A percentile compares a stretch with the other conserved stretches of the same genome.
phyloP scores from a whole-genome alignment of 2,113 vertebrate genomes.

The Pogona vitticeps region DNA sequence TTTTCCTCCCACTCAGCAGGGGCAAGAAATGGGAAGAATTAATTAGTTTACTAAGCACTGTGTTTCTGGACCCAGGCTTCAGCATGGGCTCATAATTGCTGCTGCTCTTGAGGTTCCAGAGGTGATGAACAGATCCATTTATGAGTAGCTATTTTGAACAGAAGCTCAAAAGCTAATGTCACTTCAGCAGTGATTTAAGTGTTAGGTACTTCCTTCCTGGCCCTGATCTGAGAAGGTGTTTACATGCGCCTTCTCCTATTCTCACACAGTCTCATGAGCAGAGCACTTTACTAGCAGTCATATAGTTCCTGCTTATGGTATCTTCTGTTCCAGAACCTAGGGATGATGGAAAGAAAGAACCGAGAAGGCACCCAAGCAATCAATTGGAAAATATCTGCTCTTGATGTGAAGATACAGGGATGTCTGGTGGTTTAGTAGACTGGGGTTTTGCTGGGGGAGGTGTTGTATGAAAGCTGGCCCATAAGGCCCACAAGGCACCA shows the following conservation, averaged over 20 bases:
- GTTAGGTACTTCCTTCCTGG: too few relatives aligned
- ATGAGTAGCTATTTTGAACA: too few relatives aligned
- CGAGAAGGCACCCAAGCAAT: neutral
- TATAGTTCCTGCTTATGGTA: too few relatives aligned
- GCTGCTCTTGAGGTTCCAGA: neutral
- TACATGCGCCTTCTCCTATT: too few relatives aligned
- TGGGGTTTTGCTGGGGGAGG: neutral
- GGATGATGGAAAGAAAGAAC: neutral
- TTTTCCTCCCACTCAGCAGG: neutral
- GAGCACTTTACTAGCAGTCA: too few relatives aligned
- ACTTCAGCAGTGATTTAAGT: too few relatives aligned
- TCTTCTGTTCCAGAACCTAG: too few relatives aligned
- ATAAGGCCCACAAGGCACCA: too few relatives aligned
- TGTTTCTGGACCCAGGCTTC: neutral
- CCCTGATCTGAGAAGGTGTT: too few relatives aligned
- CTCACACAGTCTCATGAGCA: too few relatives aligned
- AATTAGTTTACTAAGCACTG: neutral
- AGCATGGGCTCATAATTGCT: neutral
- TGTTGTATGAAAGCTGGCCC: too few relatives aligned
- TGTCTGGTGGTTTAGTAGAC: neutral
- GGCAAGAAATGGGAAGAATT: neutral
- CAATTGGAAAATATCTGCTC: neutral
- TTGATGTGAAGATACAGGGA: neutral
- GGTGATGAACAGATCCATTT: neutral
- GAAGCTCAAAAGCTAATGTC: neutral